Evolutionary conservation across 1,140 invertebrate genomes (phyloP), one percentile per base, ranked within the genome.

Genomic region (Eupristina koningsbergeri): DNA sequence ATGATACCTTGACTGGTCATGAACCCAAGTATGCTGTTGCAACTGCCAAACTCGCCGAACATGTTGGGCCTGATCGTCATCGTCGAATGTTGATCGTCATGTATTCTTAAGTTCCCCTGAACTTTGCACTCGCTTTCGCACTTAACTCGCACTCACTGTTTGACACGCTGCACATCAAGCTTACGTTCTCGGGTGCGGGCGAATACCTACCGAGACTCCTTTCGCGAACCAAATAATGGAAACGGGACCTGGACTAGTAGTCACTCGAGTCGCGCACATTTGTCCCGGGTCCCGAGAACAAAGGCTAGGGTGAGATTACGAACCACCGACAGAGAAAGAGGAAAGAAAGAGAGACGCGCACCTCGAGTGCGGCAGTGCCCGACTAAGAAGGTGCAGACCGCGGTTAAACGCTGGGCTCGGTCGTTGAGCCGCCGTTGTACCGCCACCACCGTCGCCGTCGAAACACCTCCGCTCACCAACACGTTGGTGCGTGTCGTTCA

Each of bases 21-120:
- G 64, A 89, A 91, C 39, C 89, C 87, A 47, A 91, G 87, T 85
- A 91, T 89, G 76, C 89, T 91, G 80, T 90, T 89, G 87, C 89
- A 90, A 81, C 87, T 90, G 74, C 89, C 89, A 69, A 90, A 90
- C 73, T 89, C 85, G n/a, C 86, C 87, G 17, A 90, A 85, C 88
- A 90, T 91, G 80, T 88, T 89, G 86, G 84, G 81, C 31, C 73
- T 63, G 7, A 77, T 71, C 3, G 81, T 84, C 82, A 84, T 79
- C 39, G 1, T 81, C 34, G n/a, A n/a, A n/a, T 45, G 6, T 45
- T 11, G 34, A 29, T 58, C 0, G 34, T 39, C 67, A 22, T 81
- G 3, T 9, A 31, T 39, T 73, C 53, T 26, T 73, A n/a, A n/a
- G n/a, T n/a, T n/a, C n/a, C n/a, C n/a, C n/a, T 39, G 41, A 80